Evolutionary conservation across 2,797 vertebrate genomes (phyloP).

Genomic region (Fundulus diaphanus): DNA sequence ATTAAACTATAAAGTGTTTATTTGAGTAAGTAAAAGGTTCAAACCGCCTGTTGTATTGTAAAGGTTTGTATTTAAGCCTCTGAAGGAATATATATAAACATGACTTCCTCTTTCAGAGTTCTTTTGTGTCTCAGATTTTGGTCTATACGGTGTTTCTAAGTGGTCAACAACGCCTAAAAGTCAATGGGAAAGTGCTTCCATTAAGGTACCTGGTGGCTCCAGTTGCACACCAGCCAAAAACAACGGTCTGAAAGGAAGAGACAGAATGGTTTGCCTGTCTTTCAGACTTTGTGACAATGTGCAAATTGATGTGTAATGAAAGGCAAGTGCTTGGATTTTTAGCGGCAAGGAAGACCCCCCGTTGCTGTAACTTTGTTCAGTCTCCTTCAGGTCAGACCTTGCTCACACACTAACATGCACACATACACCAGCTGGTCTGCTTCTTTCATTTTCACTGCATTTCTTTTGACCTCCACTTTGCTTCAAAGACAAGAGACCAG

Average conservation of each 20-base stretch:
- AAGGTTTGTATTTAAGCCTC: constrained; percentile 37
- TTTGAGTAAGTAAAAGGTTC: constrained; percentile 54
- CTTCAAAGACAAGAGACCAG: constrained; percentile 56
- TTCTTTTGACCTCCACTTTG: constrained; percentile 46
- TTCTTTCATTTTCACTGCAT: constrained; percentile 62
- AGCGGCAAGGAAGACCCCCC: constrained; percentile 60
- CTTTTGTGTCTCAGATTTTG: constrained; percentile 5
- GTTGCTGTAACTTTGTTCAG: constrained; percentile 56
- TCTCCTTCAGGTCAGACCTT: constrained; percentile 53
- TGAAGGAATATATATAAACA: background rate
- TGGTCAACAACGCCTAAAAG: constrained; percentile 65
- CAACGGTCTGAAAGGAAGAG: constrained; percentile 34
- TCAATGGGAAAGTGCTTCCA: constrained; percentile 63
- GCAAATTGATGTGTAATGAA: constrained; percentile 61
- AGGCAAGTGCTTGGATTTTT: constrained; percentile 60
- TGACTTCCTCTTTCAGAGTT: background rate
- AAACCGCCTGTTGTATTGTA: constrained; percentile 57
- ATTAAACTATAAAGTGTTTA: constrained; percentile 44
- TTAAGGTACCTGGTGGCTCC: constrained; percentile 57
- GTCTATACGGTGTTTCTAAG: constrained; percentile 31
- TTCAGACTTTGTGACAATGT: constrained; percentile 19
- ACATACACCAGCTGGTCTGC: constrained; percentile 44
- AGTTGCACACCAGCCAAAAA: constrained; percentile 25
- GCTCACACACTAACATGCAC: constrained; percentile 22
- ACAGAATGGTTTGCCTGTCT: constrained; percentile 25